Evolutionary conservation across 2,888 invertebrate genomes (phyloP), one percentile per base, ranked within the genome.

Genomic region (Panzeria rudis): DNA sequence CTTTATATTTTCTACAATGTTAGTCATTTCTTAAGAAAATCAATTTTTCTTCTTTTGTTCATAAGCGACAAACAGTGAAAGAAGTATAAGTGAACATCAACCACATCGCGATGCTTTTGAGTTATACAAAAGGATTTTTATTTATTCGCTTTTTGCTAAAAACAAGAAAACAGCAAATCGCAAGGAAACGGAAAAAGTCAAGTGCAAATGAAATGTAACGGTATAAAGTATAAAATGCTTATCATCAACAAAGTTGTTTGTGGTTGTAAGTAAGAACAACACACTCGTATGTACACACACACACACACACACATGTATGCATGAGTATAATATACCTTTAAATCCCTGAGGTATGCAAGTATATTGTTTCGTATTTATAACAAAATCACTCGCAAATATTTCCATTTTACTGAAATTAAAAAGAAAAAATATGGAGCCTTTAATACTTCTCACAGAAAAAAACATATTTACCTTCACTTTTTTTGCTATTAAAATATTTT

Each of bases 1-100:
- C 47, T 32, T 1, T 29, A 15, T 41, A 23, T 62, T 79, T 84
- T 41, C 13, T 29, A 64, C 17, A 50, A 32, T 62, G 52, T 69
- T 64, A 79, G 75, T 80, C 50, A 73, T 69, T 83, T 83, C 76
- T 72, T 85, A 81, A 85, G 85, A 82, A 83, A 85, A 85, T 85
- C 78, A 82, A 85, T 85, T 79, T 82, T 66, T 75, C 82, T 64
- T 84, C 80, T 76, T 66, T 76, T 76, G 69, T 85, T 85, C 50
- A 20, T 44, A 82, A 82, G 83, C 80, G 83, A 83, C 83, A 83
- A 83, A 83, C 83, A 61, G 76, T 76, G 47, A 83, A 80, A 66
- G 50, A 76, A 56, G 50, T 71, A 44, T 73, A 85, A 85, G 73
- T 82, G 82, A 82, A 75, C 77, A 82, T 62, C 69, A 61, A 68